Base-by-base conservation (phyloP, 2,888 invertebrate genomes). In the Eupithecia exiguata region DNA sequence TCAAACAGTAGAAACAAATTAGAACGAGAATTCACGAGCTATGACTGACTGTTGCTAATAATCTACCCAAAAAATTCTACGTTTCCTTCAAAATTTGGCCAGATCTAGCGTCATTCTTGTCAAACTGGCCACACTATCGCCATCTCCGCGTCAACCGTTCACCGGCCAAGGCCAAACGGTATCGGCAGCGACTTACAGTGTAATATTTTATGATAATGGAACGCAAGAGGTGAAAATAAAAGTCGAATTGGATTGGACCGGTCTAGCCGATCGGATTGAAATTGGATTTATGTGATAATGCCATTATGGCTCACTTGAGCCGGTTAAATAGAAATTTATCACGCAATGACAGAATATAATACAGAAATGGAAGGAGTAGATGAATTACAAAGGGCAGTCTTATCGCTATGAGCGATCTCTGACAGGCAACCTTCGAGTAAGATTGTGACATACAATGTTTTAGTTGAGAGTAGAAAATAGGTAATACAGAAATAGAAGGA, bases 151-250 rank as follows among this genome's bases (percentile, higher is more conserved):
- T 7, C 58, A 74, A 75, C 80, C 80, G 79, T 76, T 80, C 78
- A 75, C 78, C 63, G 68, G 1, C 72, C 80, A 80, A 80, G 80
- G 80, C 74, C 80, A 69, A 7, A 14, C 67, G 70, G 71, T 78
- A 80, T 79, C 79, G 70, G 36, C 58, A 10, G 21, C 79, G 43
- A 46, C 49, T 74, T 76, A 75, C 76, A 75, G 71, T 74, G 73
- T 77, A 76, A 75, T 75, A 75, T 74, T 74, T 78, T 78, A 74
- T 75, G 79, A 78, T 79, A 80, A 78, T 80, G 68, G 68, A 70
- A 63, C 65, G 66, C 69, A 63, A 67, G 74, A 78, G 70, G 74
- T 71, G 75, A 77, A 75, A 75, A 76, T 74, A 78, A 79, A 77
- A 80, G 72, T 72, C 46, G 66, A 70, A 74, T 66, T 62, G 58